Base-by-base conservation (phyloP, 2,888 invertebrate species). In the Nebria brevicollis region DNA sequence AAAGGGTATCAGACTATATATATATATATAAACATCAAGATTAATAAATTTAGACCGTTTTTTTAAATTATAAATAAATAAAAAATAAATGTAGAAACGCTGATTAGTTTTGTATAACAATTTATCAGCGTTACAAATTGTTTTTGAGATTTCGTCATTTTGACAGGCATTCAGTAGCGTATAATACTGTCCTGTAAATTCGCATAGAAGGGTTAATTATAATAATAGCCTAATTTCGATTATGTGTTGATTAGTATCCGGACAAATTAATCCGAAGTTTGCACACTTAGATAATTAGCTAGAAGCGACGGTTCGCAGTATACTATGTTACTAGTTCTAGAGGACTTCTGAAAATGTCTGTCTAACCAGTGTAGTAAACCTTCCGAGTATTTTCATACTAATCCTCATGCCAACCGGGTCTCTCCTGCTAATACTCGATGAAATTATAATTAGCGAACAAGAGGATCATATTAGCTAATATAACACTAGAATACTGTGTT, bases 361-460 rank as follows among this genome's bases (percentile, higher is more conserved):
- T 13, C 8, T 54, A 34, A 34, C 34, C 34, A 34, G 34, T 34
- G 34, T 34, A 20, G 34, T 34, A 34, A 34, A 34, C 4, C 34
- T 34, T 34, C 34, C 54, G 54, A 3, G 54, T 11, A 13, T 54
- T 54, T 54, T 54, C 11, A 8, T 54, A 54, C 54, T 54, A 54
- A 54, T 54, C 54, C 54, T 54, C 7, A 54, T 54, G 54, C 11
- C 54, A 54, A 54, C 72, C 77, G 0, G 54, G 8, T 8, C 54
- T 54, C 8, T 54, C 11, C 13, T 7, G 20, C 79, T 79, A 79
- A 79, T 79, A 43, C 79, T 34, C 79, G 79, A 79, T 79, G 79
- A 79, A 79, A 74, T 79, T 79, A 79, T 79, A 79, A 79, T 79
- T 79, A 79, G 74, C 75, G 75, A 79, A 79, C 79, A 79, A 79